These are phyloP conservation scores for Apamea sordens DNA, from an alignment of 2,888 invertebrate species.

Conservation along the genomic window DNA sequence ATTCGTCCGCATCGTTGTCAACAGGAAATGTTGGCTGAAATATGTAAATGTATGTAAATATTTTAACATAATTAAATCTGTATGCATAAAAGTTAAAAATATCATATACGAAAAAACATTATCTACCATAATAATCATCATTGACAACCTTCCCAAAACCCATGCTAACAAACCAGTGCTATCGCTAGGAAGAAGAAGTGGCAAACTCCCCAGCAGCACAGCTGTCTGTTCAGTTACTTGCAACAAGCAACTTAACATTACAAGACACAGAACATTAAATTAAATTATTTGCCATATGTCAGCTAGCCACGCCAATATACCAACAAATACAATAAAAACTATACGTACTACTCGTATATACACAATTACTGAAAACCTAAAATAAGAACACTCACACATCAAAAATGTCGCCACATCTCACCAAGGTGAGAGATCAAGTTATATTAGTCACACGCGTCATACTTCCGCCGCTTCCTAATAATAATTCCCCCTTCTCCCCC, in stretches of 20 bases:
- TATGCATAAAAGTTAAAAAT: neutral
- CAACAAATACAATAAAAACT: too few species aligned
- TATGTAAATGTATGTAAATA: neutral
- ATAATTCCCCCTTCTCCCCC: slow-evolving; percentile 69
- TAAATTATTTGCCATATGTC: too few species aligned
- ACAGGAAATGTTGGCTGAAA: neutral
- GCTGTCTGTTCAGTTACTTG: too few species aligned
- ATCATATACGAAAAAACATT: neutral
- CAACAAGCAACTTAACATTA: too few species aligned
- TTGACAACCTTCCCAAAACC: neutral
- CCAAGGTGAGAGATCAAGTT: slow-evolving; percentile 66
- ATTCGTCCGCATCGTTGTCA: neutral
- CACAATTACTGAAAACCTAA: neutral
- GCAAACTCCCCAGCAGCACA: too few species aligned
- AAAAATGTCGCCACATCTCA: slow-evolving; percentile 36
- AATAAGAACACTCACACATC: slow-evolving; percentile 2
- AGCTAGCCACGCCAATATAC: too few species aligned
- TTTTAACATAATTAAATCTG: neutral
- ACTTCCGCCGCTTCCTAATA: slow-evolving; percentile 76
- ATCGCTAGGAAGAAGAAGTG: too few species aligned
- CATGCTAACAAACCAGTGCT: neutral
- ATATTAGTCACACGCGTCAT: slow-evolving; percentile 70
- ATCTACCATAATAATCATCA: too few species aligned
- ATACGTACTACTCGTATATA: too few species aligned
- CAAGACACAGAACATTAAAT: too few species aligned